Base-by-base conservation (phyloP, 2,113 vertebrate species). In the Psephotus haematonotus region DNA sequence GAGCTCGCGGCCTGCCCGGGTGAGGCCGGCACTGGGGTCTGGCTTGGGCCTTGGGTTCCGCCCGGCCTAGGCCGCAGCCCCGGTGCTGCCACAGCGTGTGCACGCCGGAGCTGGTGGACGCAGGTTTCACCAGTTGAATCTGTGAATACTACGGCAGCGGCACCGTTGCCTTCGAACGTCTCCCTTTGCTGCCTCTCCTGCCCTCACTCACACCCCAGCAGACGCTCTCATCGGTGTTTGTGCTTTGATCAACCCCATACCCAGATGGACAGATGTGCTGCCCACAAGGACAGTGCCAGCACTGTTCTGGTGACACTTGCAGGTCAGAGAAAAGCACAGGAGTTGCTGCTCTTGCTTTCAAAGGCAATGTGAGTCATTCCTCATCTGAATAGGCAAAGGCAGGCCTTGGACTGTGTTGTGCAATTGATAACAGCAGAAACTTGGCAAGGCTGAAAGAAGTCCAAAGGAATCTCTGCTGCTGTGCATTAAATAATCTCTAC, bases 301-400 rank as follows among this genome's bases (percentile, higher is more conserved):
- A 11, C 27, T 25, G 39, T 55, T 37, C 7, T 25, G 49, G 44
- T 72, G 87, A 20, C 46, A 1, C 15, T 27, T 63, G 22, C 35
- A 8, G 43, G 3, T 41, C 5, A 29, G 53, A 47, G 39, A 29
- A 22, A 9, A 50, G 35, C 0, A 0, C 37, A 2, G 76, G 37
- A 53, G 10, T 3, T 74, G 49, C 7, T 68, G 53, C 49, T 72
- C 33, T 82, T 64, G 60, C 64, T 68, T 44, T 31, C 59, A 25
- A 17, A 67, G 67, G 46, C 11, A 6, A 28, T 0, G 0, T 7
- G 57, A 53, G 47, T 13, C 0, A 1, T 46, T 72, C 35, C 68
- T 33, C 2, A 1, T 6, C 43, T 18, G 35, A 35, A 12, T 41
- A 11, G 31, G 60, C 47, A 37, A 23, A 39, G 47, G 31, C 35